phyloP scores from a whole-genome alignment of 2,888 invertebrate species.

The Odontocolon sp. region DNA sequence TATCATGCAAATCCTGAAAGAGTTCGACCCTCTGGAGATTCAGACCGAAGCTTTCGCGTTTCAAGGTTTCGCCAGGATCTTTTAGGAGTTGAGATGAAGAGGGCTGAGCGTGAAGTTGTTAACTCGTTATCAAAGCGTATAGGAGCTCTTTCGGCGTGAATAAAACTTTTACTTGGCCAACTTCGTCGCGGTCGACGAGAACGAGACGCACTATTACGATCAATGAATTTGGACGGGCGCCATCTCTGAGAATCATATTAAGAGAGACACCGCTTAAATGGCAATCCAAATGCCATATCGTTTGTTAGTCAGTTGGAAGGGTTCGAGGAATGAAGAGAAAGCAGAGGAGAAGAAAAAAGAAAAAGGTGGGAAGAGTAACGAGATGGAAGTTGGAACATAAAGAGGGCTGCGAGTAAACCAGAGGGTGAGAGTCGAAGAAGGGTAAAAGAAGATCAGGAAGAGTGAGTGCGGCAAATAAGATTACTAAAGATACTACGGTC shows the following conservation, averaged over 20 bases:
- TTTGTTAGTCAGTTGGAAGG: slow-evolving; percentile 61
- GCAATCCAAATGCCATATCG: slow-evolving; percentile 63
- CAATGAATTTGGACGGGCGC: slow-evolving; percentile 74
- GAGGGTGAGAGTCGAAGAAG: slow-evolving; percentile 15
- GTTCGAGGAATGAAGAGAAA: slow-evolving; percentile 20
- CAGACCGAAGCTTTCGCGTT: slow-evolving; percentile 36
- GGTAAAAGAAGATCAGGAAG: slow-evolving; percentile 21
- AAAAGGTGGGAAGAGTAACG: slow-evolving; percentile 50
- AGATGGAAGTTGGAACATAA: slow-evolving; percentile 53
- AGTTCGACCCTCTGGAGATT: background rate
- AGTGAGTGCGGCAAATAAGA: slow-evolving; percentile 48
- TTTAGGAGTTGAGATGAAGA: slow-evolving; percentile 8
- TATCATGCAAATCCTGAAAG: slow-evolving; percentile 39
- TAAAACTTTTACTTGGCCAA: slow-evolving; percentile 31
- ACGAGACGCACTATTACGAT: slow-evolving; percentile 67
- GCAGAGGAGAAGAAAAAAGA: background rate
- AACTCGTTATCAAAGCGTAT: slow-evolving; percentile 33
- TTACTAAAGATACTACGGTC: slow-evolving; percentile 42
- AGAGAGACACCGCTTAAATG: slow-evolving; percentile 69
- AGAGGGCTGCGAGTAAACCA: slow-evolving; percentile 42
- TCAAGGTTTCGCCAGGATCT: slow-evolving; percentile 34
- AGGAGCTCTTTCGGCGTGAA: slow-evolving; percentile 14
- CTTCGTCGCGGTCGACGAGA: slow-evolving; percentile 17
- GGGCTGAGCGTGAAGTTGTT: background rate
- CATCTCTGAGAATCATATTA: slow-evolving; percentile 68